Base-by-base conservation (phyloP, 2,113 vertebrate species). In the Corythornis vintsioides region DNA sequence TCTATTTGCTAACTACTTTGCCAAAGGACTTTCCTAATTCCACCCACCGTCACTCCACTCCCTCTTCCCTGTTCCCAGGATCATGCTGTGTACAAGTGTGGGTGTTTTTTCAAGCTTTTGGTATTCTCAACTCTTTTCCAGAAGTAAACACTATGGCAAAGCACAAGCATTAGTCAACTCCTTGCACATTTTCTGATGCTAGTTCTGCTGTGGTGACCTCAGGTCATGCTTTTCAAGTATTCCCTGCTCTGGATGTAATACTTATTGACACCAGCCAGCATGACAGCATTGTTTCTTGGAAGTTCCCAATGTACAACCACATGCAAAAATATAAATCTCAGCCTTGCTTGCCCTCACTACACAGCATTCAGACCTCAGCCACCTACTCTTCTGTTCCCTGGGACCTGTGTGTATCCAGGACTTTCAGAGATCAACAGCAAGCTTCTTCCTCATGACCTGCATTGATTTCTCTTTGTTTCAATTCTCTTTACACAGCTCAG, bases 1-100 rank as follows among this genome's bases (percentile, higher is more conserved):
- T 67, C 33, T 33, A 86, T 64, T 92, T 78, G 66, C 52, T 53
- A 57, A 53, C 29, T 80, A 67, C 60, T 77, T 92, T 88, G 72
- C 82, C 66, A 84, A 71, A 28, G 81, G 70, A 55, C 38, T 89
- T 90, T 18, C 71, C 48, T 65, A 69, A 53, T 22, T 85, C 45
- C 42, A 69, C 42, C 60, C 3, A 56, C 7, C 42, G 66, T 19
- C 55, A 18, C 42, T 60, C 71, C 57, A 18, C 42, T 64, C 71
- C 57, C 63, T 57, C 66, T 87, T n/a, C 25, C 42, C 69, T 73
- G 0, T 66, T 57, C 42, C 60, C 24, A 73, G 63, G 55, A 85
- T 59, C 75, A 86, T 6, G 9, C 29, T 83, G 59, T 57, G 40
- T 74, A 90, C 20, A 70, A 67, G 38, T 29, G 79, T 72, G 56